phyloP scores from a whole-genome alignment of 2,888 invertebrate species.

The Agriopis aurantiaria region DNA sequence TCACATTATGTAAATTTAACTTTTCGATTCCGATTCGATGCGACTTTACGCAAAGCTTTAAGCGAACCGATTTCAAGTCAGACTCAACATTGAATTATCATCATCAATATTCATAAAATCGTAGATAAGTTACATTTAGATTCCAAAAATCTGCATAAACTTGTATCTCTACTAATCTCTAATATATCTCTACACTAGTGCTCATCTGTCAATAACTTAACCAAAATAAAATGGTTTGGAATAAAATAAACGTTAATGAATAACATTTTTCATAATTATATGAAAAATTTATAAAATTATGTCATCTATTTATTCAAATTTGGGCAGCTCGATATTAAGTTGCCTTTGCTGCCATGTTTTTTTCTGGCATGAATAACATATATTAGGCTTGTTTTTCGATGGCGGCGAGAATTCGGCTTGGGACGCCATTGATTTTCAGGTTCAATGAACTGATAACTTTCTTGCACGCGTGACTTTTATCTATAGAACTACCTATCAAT shows the following conservation, averaged over 20 bases:
- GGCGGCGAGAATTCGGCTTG: conserved; percentile 38
- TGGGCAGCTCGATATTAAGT: conserved; percentile 36
- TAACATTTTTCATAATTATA: conserved; percentile 49
- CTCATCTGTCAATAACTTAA: conserved; percentile 38
- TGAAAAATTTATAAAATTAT: conserved; percentile 45
- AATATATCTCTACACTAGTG: conserved; percentile 38
- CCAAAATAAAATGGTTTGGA: conserved; percentile 44
- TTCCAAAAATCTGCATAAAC: conserved; percentile 56
- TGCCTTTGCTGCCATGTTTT: conserved; percentile 34
- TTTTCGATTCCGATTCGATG: conserved; percentile 49
- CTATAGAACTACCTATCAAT: conserved; percentile 36
- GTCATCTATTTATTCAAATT: conserved; percentile 40
- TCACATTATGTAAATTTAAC: conserved; percentile 45
- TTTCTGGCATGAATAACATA: conserved; percentile 36
- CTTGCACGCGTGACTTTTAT: conserved; percentile 45
- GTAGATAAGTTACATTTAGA: conserved; percentile 48
- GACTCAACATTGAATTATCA: conserved; percentile 53
- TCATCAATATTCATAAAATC: conserved; percentile 55
- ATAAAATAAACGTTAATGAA: conserved; percentile 48
- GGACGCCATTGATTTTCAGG: conserved; percentile 49
- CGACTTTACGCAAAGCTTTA: conserved; percentile 43
- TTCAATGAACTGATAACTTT: conserved; percentile 53
- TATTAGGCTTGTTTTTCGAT: conserved; percentile 36
- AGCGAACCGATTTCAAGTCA: conserved; percentile 48
- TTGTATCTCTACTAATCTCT: conserved; percentile 24